phyloP scores from a whole-genome alignment of 1,140 invertebrate genomes.

The Eupristina koningsbergeri region DNA sequence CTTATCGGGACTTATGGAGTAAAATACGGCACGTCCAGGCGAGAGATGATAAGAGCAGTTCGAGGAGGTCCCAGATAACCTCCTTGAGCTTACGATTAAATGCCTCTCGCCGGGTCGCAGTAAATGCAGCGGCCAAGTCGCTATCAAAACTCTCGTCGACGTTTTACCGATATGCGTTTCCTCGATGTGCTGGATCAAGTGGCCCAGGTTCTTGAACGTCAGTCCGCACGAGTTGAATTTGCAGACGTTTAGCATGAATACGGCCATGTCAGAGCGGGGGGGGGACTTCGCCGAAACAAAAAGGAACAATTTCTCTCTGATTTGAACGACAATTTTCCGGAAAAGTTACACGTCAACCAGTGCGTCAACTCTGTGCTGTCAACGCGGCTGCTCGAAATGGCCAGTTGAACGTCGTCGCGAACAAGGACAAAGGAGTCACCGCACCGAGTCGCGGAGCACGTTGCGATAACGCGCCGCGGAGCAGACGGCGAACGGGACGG shows the following conservation, averaged over 20 bases:
- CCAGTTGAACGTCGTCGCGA: background rate
- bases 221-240: constrained; percentile 89
- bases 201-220: constrained; percentile 83
- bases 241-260: constrained; percentile 89
- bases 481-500: background rate
- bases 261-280: constrained; percentile 80
- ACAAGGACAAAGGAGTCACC: background rate
- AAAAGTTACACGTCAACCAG: too few relatives aligned
- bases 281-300: background rate
- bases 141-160: background rate
- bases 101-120: constrained; percentile 12
- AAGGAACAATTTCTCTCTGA: too few relatives aligned
- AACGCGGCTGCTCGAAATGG: background rate
- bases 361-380: too few relatives aligned
- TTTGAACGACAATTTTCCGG: too few relatives aligned
- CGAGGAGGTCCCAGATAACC: constrained; percentile 55
- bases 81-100: constrained; percentile 33
- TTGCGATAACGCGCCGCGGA: background rate
- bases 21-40: background rate
- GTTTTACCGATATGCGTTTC: constrained; percentile 86
- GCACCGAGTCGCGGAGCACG: too few relatives aligned
- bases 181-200: constrained; percentile 89
- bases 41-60: constrained; percentile 4
- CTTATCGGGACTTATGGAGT: background rate
- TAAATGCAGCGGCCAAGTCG: background rate